Evolutionary conservation across 2,888 invertebrate genomes (phyloP).

Genomic region (Platycnemis pennipes): DNA sequence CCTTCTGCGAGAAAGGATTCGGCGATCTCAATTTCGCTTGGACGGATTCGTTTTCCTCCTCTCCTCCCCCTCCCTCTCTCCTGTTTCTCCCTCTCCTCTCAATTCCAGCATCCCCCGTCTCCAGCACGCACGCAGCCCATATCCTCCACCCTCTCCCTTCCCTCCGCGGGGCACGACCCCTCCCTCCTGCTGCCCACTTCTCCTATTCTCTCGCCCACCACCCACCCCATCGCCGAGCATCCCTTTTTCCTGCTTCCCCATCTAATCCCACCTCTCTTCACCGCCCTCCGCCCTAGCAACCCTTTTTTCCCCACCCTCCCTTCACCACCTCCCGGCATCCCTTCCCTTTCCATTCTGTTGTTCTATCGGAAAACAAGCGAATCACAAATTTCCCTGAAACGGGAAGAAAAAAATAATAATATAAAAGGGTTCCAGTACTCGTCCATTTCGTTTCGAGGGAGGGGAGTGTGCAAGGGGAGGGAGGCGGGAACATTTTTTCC

Average conservation of each 20-base stretch:
- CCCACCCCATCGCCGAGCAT: neutral
- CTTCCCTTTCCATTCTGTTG: neutral
- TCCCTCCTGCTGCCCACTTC: neutral
- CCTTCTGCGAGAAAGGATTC: neutral
- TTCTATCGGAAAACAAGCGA: neutral
- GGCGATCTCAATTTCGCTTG: conserved; percentile 7
- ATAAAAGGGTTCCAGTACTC: neutral
- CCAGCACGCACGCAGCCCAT: neutral
- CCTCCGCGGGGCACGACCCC: neutral
- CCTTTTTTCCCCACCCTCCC: neutral
- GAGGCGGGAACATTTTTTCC: conserved; percentile 50
- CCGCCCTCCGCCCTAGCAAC: neutral
- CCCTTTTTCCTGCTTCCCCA: neutral
- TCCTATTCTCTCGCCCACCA: neutral
- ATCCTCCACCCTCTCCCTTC: neutral
- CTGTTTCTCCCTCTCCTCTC: neutral
- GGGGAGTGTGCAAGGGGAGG: no score
- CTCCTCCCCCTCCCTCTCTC: neutral
- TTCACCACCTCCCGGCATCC: conserved; percentile 18
- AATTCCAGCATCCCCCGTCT: no score
- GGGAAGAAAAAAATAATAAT: neutral
- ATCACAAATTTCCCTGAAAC: conserved; percentile 32
- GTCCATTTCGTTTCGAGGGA: conserved; percentile 49
- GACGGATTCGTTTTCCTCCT: neutral
- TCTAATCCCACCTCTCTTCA: neutral